These are phyloP conservation scores for Hirtodrosophila confusa DNA, from an alignment of 2,888 invertebrate species.

Conservation along the genomic window DNA sequence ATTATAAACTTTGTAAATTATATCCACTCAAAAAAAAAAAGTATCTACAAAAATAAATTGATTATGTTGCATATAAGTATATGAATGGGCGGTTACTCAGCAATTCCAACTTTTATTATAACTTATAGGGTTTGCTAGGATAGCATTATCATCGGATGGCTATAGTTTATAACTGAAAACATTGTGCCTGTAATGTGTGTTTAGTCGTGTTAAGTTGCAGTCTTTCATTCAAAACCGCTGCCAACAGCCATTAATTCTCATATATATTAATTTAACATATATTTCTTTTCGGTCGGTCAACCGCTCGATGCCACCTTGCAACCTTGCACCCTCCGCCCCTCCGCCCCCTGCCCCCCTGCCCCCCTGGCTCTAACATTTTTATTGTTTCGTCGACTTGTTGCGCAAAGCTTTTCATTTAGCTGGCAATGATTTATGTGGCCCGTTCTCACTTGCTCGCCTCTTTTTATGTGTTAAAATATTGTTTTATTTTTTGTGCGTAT, in stretches of 20 bases:
- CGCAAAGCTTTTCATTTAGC: constrained; percentile 75
- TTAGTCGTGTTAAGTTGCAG: constrained; percentile 10
- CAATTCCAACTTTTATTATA: too few species aligned
- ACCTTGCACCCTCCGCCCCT: neutral
- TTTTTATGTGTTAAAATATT: constrained; percentile 40
- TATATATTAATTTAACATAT: constrained; percentile 73
- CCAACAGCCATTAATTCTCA: constrained; percentile 67
- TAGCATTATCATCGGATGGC: too few species aligned
- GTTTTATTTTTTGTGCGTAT: constrained; percentile 17
- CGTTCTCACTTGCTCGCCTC: constrained; percentile 51
- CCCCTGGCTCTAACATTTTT: constrained; percentile 44
- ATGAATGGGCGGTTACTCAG: too few species aligned
- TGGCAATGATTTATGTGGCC: constrained; percentile 71
- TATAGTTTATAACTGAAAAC: too few species aligned
- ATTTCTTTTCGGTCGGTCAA: constrained; percentile 69
- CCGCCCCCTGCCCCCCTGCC: neutral
- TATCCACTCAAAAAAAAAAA: too few species aligned
- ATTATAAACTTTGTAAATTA: neutral
- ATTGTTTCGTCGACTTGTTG: constrained; percentile 76
- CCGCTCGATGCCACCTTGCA: constrained; percentile 26
- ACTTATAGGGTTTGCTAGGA: too few species aligned
- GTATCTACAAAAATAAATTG: too few species aligned
- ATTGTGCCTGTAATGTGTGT: constrained; percentile 8
- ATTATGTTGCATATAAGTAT: too few species aligned
- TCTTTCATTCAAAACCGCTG: constrained; percentile 10